These are phyloP conservation scores for Ibidorhyncha struthersii DNA, from an alignment of 2,113 vertebrate genomes.

Conservation along the genomic window DNA sequence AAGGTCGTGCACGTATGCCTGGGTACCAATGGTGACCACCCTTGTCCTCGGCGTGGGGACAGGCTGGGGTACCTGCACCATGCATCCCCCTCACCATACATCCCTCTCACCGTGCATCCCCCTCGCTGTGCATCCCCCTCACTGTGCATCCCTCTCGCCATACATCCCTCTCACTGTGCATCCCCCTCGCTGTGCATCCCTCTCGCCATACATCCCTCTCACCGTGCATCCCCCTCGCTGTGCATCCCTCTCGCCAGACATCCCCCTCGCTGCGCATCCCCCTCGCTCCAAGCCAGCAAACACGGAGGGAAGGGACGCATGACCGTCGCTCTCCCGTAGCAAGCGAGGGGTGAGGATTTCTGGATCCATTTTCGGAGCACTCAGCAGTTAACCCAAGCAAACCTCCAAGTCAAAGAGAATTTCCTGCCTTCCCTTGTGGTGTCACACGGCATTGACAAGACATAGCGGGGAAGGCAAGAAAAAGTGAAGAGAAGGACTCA, in stretches of 20 bases:
- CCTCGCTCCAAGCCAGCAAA: neutral
- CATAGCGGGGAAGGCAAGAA: neutral
- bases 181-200: neutral
- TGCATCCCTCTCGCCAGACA: fast-evolving
- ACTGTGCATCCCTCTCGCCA: fast-evolving
- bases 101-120: neutral
- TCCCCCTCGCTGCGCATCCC: too few relatives aligned
- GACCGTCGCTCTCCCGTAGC: fast-evolving
- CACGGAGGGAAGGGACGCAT: fast-evolving
- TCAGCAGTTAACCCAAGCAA: neutral
- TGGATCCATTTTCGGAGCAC: neutral
- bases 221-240: neutral
- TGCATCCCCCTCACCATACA: neutral
- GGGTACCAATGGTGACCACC: fast-evolving
- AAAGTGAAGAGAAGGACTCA: neutral
- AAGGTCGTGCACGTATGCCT: neutral
- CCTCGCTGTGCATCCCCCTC: neutral
- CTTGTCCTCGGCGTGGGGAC: neutral
- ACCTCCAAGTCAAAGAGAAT: neutral
- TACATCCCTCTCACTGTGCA: fast-evolving
- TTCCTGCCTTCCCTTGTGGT: neutral
- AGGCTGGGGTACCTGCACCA: neutral
- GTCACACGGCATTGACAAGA: neutral
- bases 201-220: fast-evolving
- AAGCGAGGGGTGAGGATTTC: neutral